Evolutionary conservation across 1,140 invertebrate genomes (phyloP).

Genomic region (Teleogryllus occipitalis): DNA sequence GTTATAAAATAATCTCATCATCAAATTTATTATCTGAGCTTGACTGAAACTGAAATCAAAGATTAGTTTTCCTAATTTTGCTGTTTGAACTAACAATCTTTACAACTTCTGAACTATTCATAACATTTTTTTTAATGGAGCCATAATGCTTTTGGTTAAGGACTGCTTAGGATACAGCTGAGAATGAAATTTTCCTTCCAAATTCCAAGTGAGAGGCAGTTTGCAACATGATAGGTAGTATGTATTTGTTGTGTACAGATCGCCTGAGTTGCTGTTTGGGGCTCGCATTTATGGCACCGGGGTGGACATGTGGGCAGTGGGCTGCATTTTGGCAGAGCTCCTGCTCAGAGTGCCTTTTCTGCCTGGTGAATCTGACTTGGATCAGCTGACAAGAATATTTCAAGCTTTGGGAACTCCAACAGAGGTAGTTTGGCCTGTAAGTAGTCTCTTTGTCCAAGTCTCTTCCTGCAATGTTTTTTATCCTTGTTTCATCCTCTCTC

Average conservation of each 20-base stretch:
- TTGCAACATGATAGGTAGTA: background rate
- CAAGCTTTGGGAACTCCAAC: constrained; percentile 84
- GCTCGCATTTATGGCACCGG: constrained; percentile 89
- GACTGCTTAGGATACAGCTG: background rate
- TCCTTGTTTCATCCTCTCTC: no score
- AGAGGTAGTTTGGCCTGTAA: constrained; percentile 83
- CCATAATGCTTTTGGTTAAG: no score
- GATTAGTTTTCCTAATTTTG: no score
- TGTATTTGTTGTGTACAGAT: constrained; percentile 42
- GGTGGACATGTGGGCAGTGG: constrained; percentile 98
- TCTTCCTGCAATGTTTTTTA: no score
- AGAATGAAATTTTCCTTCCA: background rate
- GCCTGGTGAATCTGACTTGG: constrained; percentile 93
- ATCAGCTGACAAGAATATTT: constrained; percentile 93
- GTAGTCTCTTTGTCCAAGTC: background rate
- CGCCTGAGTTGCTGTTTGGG: constrained; percentile 93
- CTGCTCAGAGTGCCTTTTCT: constrained; percentile 86
- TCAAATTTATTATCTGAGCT: no score
- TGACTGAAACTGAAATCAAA: no score
- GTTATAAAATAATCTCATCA: no score
- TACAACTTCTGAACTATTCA: no score
- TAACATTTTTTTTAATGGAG: no score
- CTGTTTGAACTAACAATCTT: no score
- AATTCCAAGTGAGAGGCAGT: background rate
- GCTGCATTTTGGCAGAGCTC: constrained; percentile 95